Conservation (phyloP, 2,113 vertebrate genomes). For the Poeciliopsis prolifica region DNA sequence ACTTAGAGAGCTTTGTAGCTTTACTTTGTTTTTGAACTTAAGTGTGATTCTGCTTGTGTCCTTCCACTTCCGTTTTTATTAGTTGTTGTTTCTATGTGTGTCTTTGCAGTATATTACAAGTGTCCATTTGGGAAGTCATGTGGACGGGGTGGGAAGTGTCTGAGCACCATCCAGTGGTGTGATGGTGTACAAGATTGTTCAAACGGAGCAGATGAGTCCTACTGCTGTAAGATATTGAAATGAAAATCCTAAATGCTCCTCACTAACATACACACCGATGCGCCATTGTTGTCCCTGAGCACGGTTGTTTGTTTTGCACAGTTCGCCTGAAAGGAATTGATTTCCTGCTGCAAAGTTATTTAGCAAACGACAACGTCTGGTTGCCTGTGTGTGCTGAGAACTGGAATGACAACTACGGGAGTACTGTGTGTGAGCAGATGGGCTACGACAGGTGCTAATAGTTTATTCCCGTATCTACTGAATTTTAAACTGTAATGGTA, state of each 20-base stretch:
- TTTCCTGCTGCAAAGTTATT: conserved; percentile 70
- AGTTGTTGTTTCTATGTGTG: neutral
- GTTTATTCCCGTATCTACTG: neutral
- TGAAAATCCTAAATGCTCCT: neutral
- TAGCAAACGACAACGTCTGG: conserved; percentile 57
- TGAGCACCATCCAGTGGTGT: conserved; percentile 67
- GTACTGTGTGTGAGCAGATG: conserved; percentile 59
- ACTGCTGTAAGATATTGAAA: conserved; percentile 67
- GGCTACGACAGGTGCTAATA: conserved; percentile 68
- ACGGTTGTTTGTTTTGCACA: conserved; percentile 31
- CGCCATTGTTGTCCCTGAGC: neutral
- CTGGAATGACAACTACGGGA: conserved; percentile 60
- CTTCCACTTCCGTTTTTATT: too few species aligned
- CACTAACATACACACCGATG: neutral
- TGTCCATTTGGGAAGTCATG: conserved; percentile 64
- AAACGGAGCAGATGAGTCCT: conserved; percentile 65
- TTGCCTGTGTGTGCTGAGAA: conserved; percentile 67
- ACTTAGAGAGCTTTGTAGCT: neutral
- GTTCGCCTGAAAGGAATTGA: conserved; percentile 66
- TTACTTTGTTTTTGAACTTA: neutral
- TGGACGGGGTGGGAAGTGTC: conserved; percentile 33
- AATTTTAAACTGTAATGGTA: too few species aligned
- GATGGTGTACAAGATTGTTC: conserved; percentile 69
- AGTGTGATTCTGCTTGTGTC: neutral
- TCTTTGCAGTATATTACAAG: conserved; percentile 57